Conservation (phyloP, 2,888 invertebrate genomes). For the Andrena flavipes region DNA sequence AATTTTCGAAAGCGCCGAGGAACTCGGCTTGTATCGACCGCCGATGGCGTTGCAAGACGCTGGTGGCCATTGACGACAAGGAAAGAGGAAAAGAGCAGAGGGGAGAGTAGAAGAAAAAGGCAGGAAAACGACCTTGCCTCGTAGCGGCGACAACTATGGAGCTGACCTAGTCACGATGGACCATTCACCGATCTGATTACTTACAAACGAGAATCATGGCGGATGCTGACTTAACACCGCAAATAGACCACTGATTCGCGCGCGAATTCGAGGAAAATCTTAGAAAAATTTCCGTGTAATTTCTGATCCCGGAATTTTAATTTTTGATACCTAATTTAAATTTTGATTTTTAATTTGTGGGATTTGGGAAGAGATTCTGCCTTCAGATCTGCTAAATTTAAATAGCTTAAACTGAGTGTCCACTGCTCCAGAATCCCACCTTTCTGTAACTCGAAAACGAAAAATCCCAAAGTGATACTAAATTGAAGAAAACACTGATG, state of each 20-base stretch:
- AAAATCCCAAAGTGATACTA: too few relatives aligned
- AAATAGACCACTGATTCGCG: too few relatives aligned
- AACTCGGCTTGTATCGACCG: slow-evolving; percentile 2
- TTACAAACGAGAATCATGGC: slow-evolving; percentile 41
- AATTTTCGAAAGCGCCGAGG: slow-evolving; percentile 67
- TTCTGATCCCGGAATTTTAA: too few relatives aligned
- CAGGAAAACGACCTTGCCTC: slow-evolving; percentile 77
- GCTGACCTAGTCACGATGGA: slow-evolving; percentile 77
- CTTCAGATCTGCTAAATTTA: too few relatives aligned
- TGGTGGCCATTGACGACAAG: not conserved
- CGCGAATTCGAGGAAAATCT: too few relatives aligned
- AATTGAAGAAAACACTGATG: too few relatives aligned
- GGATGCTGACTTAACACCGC: not conserved
- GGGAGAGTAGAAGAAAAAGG: slow-evolving; percentile 1
- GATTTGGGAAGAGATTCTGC: too few relatives aligned
- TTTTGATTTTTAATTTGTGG: too few relatives aligned
- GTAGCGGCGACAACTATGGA: slow-evolving; percentile 74
- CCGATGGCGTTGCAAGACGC: slow-evolving; percentile 3
- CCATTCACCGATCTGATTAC: slow-evolving; percentile 78
- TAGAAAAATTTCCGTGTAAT: too few relatives aligned
- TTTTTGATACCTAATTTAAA: not conserved
- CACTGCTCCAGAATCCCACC: too few relatives aligned
- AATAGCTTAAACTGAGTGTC: too few relatives aligned
- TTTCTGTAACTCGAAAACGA: too few relatives aligned
- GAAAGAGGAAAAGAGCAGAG: not conserved